These are phyloP conservation scores for Cranoglanis bouderius DNA, from an alignment of 2,113 vertebrate species.

Conservation along the genomic window DNA sequence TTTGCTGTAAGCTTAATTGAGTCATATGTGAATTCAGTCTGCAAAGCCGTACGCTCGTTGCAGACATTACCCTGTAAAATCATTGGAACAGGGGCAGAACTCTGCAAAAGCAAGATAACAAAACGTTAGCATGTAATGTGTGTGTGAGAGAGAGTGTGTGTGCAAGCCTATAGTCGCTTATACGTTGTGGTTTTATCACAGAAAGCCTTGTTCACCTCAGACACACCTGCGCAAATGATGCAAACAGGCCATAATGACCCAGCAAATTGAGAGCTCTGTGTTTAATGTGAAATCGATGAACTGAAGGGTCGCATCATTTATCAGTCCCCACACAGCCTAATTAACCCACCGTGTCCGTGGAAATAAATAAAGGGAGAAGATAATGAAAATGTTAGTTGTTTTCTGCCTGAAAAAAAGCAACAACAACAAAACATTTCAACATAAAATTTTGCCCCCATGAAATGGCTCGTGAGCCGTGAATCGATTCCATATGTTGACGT, in stretches of 20 bases:
- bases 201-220: conserved; percentile 30
- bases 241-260: conserved; percentile 49
- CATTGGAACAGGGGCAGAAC: conserved; percentile 28
- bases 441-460: not conserved
- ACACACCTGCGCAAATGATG: conserved; percentile 45
- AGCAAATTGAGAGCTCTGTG: conserved; percentile 49
- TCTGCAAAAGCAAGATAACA: conserved; percentile 6
- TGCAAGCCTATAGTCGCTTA: not conserved
- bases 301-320: conserved; percentile 54
- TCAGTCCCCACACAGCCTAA: conserved; percentile 61
- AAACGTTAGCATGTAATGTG: not conserved
- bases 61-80: conserved; percentile 54
- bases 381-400: conserved; percentile 45
- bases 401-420: not conserved
- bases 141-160: not conserved
- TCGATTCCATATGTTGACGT: not conserved
- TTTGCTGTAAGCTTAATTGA: conserved; percentile 72
- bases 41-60: conserved; percentile 64
- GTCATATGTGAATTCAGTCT: conserved; percentile 68
- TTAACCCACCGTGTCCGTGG: conserved; percentile 62
- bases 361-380: conserved; percentile 55
- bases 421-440: not conserved
- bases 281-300: conserved; percentile 69
- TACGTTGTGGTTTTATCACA: conserved; percentile 20
- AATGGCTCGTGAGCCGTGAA: not conserved